Conservation (phyloP, 92 coral and sea anemone species). For the Epizoanthus rinbou region DNA sequence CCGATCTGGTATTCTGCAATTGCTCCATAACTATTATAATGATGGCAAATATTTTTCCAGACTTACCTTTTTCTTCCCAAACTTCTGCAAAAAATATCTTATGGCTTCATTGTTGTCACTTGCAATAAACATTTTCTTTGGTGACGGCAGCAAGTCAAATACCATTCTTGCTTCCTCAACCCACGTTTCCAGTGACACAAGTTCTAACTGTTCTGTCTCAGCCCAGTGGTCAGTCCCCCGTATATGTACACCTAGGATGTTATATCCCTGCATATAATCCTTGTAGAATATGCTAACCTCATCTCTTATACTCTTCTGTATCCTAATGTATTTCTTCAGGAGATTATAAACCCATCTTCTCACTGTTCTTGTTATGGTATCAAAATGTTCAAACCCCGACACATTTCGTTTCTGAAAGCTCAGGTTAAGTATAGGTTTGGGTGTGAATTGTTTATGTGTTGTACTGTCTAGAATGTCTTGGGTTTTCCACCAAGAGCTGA, state of each 20-base stretch:
- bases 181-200: conserved; percentile 63
- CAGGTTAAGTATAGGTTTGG: conserved; percentile 43
- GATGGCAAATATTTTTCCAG: background rate
- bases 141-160: conserved; percentile 49
- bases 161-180: conserved; percentile 49
- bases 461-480: background rate
- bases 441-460: conserved; percentile 8
- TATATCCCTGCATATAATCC: conserved; percentile 45
- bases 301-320: conserved; percentile 41
- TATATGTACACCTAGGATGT: conserved; percentile 82
- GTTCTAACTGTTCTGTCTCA: conserved; percentile 52
- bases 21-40: too few species aligned
- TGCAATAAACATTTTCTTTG: conserved; percentile 73
- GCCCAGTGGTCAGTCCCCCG: conserved; percentile 77
- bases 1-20: too few species aligned
- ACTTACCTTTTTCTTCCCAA: conserved; percentile 61
- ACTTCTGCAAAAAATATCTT: conserved; percentile 48
- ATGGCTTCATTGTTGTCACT: conserved; percentile 71
- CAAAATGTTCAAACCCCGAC: conserved; percentile 38
- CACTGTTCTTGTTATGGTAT: conserved; percentile 49
- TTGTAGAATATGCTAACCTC: conserved; percentile 50
- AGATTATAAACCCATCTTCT: conserved; percentile 52
- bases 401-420: conserved; percentile 54
- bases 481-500: conserved; percentile 18
- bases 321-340: conserved; percentile 46